Evolutionary conservation across 2,888 invertebrate genomes (phyloP), one percentile per base, ranked within the genome.

Genomic region (Maniola hyperantus): DNA sequence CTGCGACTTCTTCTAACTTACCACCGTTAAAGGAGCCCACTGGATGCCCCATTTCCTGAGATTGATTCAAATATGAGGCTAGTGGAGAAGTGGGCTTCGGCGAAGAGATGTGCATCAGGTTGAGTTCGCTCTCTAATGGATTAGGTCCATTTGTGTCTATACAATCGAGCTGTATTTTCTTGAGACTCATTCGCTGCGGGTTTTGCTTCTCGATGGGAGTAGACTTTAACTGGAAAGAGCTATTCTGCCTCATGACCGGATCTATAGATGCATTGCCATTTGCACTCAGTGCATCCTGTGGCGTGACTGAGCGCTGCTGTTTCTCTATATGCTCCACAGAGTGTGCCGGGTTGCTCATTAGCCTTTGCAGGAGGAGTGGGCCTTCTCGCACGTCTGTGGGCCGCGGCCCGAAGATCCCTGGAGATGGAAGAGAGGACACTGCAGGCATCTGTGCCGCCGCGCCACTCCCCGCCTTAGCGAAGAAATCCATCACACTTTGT

Each of bases 301-400:
- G 96, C 13, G 97, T 96, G 42, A 95, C 94, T 18, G 96, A 95
- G 62, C 96, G 93, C 76, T 97, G 97, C 76, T 96, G 96, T 78
- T 97, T 97, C 80, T 98, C 98, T 79, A 98, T 96, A 81, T 98
- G 97, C 82, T 97, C 97, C 0, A 97, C 95, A 65, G 95, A 95
- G 81, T 96, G 96, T 13, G 96, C 97, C 0, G 97, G 97, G 80
- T 96, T 95, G 46, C 97, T 97, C 94, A 97, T 96, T 39, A 97
- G 92, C 71, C 96, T 94, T 79, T 96, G 96, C 44, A 97, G 90
- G 13, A 96, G 83, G 57, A 95, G 91, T 50, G 95, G 94, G 0
- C 94, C 94, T 72, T 96, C 95, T 1, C 93, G 85, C 1, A 89
- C 89, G 61, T 93, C 93, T 0, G 93, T 88, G 6, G 87, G 80